Base-by-base conservation (phyloP, 2,797 vertebrate species). In the Remorina albescens region DNA sequence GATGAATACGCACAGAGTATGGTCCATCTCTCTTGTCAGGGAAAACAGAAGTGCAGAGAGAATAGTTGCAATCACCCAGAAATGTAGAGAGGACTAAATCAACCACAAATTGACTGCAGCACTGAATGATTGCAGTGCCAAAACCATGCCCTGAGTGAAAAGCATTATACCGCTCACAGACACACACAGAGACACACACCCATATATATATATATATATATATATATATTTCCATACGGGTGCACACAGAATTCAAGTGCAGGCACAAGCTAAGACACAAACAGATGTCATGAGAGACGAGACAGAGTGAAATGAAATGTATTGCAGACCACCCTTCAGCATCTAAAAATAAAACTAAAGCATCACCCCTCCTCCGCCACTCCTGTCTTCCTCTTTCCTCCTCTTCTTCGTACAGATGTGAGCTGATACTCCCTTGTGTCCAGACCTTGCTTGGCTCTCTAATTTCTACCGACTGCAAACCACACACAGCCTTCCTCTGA, bases 351-450 rank as follows among this genome's bases (percentile, higher is more conserved):
- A 81, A 82, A 76, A 73, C 66, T 26, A 49, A 81, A 73, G 37
- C 78, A 76, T 84, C 83, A 84, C 84, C 71, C 83, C 76, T 81
- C 63, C 53, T 84, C 64, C 55, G 53, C 84, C 79, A 81, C 63
- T 55, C 71, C 69, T 68, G 57, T 75, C 71, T 66, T 75, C 58
- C 71, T 80, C 59, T 75, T 71, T 83, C 74, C 61, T 81, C 47
- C 74, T 84, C 78, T 57, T 83, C 76, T 47, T 86, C 77, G 66
- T 85, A 72, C 76, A 86, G 82, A 85, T 81, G 71, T 87, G 74
- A 88, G 53, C 78, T 87, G 87, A 87, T 80, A 63, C 81, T 84
- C 82, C 78, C 77, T 81, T 18, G 71, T 83, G 86, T 82, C 82
- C 62, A 41, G 80, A 91, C 84, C 76, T 76, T 42, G 67, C 73